These are phyloP conservation scores for Synanthedon vespiformis DNA, from an alignment of 2,888 invertebrate genomes.

Conservation along the genomic window DNA sequence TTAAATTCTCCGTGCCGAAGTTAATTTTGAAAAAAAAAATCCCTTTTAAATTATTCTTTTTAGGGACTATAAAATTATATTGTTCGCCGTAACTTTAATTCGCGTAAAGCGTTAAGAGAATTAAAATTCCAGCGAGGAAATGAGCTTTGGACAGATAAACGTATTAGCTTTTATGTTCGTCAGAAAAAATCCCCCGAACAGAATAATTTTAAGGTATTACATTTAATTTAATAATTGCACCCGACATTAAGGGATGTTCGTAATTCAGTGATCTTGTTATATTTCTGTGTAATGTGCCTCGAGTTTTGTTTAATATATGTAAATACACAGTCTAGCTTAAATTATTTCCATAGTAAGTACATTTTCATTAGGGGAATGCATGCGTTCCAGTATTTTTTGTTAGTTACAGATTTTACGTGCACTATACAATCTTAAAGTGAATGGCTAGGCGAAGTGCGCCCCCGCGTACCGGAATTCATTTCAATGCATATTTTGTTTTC, in stretches of 20 bases:
- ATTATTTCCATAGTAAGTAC: slow-evolving; percentile 51
- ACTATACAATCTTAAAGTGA: slow-evolving; percentile 10
- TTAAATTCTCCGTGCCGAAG: slow-evolving; percentile 7
- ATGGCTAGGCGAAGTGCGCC: slow-evolving; percentile 9
- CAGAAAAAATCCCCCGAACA: slow-evolving; percentile 19
- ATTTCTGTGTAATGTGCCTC: background rate
- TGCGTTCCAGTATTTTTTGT: slow-evolving; percentile 41
- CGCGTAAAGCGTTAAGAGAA: slow-evolving; percentile 46
- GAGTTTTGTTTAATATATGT: slow-evolving; percentile 24
- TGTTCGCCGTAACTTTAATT: slow-evolving; percentile 48
- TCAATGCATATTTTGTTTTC: slow-evolving; percentile 13
- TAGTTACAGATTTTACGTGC: slow-evolving; percentile 30
- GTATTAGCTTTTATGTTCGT: slow-evolving; percentile 46
- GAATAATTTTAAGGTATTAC: slow-evolving; percentile 7
- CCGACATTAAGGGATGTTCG: background rate
- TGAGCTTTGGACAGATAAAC: slow-evolving; percentile 49
- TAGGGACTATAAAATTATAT: slow-evolving; percentile 47
- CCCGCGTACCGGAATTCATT: slow-evolving; percentile 11
- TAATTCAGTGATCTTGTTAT: no score
- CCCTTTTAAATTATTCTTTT: slow-evolving; percentile 36
- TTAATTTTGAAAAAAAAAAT: slow-evolving; percentile 23
- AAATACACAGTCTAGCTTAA: slow-evolving; percentile 53
- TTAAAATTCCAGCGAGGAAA: slow-evolving; percentile 54
- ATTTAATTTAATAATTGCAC: slow-evolving; percentile 9
- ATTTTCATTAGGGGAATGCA: slow-evolving; percentile 51